Evolutionary conservation across 1,140 invertebrate species (phyloP).

Genomic region (Diprion similis): DNA sequence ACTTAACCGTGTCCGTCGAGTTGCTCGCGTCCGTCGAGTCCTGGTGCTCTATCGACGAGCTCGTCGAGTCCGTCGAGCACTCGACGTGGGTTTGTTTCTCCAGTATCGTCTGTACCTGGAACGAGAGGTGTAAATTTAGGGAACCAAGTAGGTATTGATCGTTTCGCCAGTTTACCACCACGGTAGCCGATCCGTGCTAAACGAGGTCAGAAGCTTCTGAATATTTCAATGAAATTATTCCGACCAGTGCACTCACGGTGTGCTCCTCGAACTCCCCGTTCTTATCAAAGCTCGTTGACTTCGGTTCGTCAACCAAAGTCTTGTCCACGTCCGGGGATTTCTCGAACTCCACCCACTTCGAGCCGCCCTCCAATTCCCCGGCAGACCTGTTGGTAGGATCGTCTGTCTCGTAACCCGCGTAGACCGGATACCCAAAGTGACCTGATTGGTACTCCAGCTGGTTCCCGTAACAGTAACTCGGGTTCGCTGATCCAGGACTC

Average conservation of each 20-base stretch:
- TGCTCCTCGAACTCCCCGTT: constrained; percentile 39
- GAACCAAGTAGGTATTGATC: background rate
- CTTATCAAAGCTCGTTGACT: constrained; percentile 51
- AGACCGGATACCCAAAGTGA: constrained; percentile 71
- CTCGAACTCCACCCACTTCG: constrained; percentile 59
- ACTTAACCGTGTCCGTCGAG: constrained; percentile 48
- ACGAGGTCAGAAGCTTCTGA: too few species aligned
- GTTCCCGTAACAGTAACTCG: constrained; percentile 77
- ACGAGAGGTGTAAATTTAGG: background rate
- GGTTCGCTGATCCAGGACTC: constrained; percentile 71
- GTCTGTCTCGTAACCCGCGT: constrained; percentile 60
- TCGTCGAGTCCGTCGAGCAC: constrained; percentile 43
- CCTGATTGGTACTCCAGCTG: constrained; percentile 78
- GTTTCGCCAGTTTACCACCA: too few species aligned
- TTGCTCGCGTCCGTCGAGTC: constrained; percentile 49
- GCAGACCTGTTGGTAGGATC: constrained; percentile 46
- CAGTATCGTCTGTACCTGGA: constrained; percentile 23
- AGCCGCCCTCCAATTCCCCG: constrained; percentile 57
- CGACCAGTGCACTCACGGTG: background rate
- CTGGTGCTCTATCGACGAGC: constrained; percentile 46
- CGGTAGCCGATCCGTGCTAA: too few species aligned
- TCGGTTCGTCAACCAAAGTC: constrained; percentile 45
- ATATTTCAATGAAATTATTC: too few species aligned
- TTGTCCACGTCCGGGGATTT: constrained; percentile 57
- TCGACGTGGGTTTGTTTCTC: constrained; percentile 41